Evolutionary conservation across 2,113 vertebrate species (phyloP).

Genomic region (Lutjanus erythropterus): DNA sequence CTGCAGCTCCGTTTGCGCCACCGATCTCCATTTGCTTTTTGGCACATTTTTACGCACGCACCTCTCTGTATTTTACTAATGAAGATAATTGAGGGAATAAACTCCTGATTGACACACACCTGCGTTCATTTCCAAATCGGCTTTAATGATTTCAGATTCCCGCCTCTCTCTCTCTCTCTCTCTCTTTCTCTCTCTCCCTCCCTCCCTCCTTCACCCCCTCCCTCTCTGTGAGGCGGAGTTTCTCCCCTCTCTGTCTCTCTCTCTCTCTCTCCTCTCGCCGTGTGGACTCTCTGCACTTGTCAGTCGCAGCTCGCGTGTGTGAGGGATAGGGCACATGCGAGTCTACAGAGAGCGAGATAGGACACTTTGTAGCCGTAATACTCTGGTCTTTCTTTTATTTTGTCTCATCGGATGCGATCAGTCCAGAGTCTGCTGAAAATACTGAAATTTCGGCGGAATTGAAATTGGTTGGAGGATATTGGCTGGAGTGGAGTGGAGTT

Average conservation of each 20-base stretch:
- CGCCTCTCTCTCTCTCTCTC: slow-evolving; percentile 42
- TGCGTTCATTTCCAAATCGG: slow-evolving; percentile 58
- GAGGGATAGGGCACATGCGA: slow-evolving; percentile 42
- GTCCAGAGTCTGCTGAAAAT: background rate
- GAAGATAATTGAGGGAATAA: slow-evolving; percentile 41
- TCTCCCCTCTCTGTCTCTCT: slow-evolving; percentile 50
- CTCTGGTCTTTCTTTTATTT: background rate
- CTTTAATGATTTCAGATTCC: slow-evolving; percentile 63
- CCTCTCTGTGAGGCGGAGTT: slow-evolving; percentile 75
- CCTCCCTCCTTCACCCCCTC: slow-evolving; percentile 23
- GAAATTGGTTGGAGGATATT: slow-evolving; percentile 49
- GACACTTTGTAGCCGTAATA: slow-evolving; percentile 9
- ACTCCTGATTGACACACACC: slow-evolving; percentile 47
- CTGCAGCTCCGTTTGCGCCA: slow-evolving; percentile 8
- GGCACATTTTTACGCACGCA: slow-evolving; percentile 21
- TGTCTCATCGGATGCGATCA: background rate
- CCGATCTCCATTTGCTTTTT: background rate
- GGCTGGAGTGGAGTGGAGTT: slow-evolving; percentile 54
- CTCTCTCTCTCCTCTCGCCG: slow-evolving; percentile 40
- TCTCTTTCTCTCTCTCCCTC: slow-evolving; percentile 15
- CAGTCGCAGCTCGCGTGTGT: slow-evolving; percentile 70
- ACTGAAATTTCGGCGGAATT: slow-evolving; percentile 30
- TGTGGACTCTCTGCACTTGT: slow-evolving; percentile 73
- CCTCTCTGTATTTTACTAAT: slow-evolving; percentile 6
- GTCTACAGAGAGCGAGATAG: background rate